Base-by-base conservation (phyloP, 2,888 invertebrate genomes). In the Chloromyia formosa region DNA sequence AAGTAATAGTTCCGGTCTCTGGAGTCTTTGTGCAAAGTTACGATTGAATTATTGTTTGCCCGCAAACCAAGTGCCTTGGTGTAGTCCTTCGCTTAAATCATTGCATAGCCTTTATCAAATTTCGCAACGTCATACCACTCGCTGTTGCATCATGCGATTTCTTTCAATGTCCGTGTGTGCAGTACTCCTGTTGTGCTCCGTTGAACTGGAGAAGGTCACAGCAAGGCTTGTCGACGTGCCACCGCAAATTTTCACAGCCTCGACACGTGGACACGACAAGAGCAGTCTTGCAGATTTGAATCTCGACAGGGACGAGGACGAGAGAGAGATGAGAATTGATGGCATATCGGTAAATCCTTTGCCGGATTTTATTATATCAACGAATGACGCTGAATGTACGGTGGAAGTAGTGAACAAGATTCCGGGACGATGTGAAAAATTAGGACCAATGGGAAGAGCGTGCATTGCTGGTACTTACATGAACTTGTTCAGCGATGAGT, bases 401-500 rank as follows among this genome's bases (percentile, higher is more conserved):
- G 61, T 75, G 7, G 75, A 75, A 61, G 61, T 75, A 9, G 60
- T 73, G 5, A 69, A 53, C n/a, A 73, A 69, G 69, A 61, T 75
- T 16, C 69, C 73, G 23, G 75, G 75, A 40, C 58, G 61, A 27
- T 75, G 75, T 62, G 69, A 75, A 45, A 42, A 73, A 60, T 49
- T 75, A 27, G 75, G 75, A 54, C 45, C 40, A 1, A n/a, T 60
- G 10, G 69, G 40, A 14, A 45, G 54, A 69, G 75, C 66, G 1
- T 75, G 75, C 62, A 49, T 75, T 42, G 73, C 75, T 49, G 75
- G 75, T 14, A 58, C 53, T 35, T 75, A 75, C 53, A 75, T 75
- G 73, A 73, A 73, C 73, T 20, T 73, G 27, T 62, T 75, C 58
- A 73, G 58, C 60, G 22, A 53, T 14, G 69, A 69, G 4, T 75